Conservation (phyloP, 2,113 vertebrate species). For the Isurus oxyrinchus region DNA sequence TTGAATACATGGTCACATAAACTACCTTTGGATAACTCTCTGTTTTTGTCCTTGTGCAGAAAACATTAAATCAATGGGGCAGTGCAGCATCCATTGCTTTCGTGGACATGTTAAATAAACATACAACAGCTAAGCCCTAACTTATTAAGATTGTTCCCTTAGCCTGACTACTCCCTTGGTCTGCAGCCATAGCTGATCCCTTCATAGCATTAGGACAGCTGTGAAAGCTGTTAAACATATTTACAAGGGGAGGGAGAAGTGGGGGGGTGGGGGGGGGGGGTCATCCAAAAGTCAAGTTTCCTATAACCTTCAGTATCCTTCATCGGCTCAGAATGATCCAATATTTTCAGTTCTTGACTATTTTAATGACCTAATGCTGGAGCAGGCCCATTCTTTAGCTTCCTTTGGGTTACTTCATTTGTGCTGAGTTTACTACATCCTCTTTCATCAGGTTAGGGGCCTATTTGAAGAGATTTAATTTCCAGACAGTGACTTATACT, state of each 20-base stretch:
- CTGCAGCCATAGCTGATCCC: slow-evolving; percentile 17
- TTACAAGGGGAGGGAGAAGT: background rate
- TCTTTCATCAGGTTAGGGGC: slow-evolving; percentile 18
- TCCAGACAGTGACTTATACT: slow-evolving; percentile 20
- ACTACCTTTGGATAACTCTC: background rate
- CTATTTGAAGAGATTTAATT: slow-evolving; percentile 29
- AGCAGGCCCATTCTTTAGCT: background rate
- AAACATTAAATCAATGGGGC: background rate
- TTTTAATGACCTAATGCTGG: background rate
- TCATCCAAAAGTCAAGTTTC: slow-evolving; percentile 33
- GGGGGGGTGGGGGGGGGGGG: background rate
- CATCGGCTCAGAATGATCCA: background rate
- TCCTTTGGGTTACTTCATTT: background rate
- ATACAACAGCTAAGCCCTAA: background rate
- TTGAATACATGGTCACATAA: background rate
- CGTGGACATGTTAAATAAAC: background rate
- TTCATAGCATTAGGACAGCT: slow-evolving; percentile 4
- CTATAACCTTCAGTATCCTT: slow-evolving; percentile 23
- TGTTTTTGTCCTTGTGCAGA: background rate
- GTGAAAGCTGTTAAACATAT: slow-evolving; percentile 19
- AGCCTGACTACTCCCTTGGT: slow-evolving; percentile 6
- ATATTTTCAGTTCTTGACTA: slow-evolving; percentile 7
- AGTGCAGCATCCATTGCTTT: background rate
- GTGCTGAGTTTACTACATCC: background rate
- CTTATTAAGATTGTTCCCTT: slow-evolving; percentile 8